A percentile compares a stretch with the other conserved stretches of the same genome.
Conservation (phyloP, 2,797 vertebrate species). For the Chiropotes sagulatus region DNA sequence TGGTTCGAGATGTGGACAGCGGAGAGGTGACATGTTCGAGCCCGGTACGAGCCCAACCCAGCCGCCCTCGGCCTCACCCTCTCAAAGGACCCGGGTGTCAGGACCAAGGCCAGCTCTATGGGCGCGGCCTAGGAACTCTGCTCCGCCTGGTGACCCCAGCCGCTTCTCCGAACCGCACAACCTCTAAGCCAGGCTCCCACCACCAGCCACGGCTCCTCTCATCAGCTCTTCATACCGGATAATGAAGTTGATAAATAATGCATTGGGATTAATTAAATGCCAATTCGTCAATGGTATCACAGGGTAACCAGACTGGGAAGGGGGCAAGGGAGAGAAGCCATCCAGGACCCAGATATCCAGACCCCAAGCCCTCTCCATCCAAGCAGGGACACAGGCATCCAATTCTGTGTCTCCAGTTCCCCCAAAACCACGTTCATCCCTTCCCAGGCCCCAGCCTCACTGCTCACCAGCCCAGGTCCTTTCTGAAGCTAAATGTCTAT, state of each 20-base stretch:
- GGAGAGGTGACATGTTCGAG: background rate
- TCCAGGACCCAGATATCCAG: background rate
- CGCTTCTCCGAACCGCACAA: background rate
- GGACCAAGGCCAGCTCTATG: slow-evolving; percentile 48
- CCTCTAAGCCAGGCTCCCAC: background rate
- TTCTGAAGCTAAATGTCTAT: background rate
- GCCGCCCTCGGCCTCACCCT: background rate
- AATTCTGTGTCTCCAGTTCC: background rate
- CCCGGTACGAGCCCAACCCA: background rate
- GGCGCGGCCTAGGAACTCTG: background rate
- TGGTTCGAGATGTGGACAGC: background rate
- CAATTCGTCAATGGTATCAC: slow-evolving; percentile 70
- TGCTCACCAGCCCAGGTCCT: background rate
- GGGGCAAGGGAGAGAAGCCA: background rate
- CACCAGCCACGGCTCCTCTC: background rate
- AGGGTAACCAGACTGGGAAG: slow-evolving; percentile 48
- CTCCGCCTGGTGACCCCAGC: background rate
- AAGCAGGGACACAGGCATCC: background rate
- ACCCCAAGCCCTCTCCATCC: background rate
- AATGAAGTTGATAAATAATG: slow-evolving; percentile 81
- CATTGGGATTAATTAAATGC: slow-evolving; percentile 80
- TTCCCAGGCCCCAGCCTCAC: background rate
- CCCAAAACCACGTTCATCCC: background rate
- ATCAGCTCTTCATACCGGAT: slow-evolving; percentile 68
- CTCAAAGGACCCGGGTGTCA: background rate